Conservation (phyloP, 2,113 vertebrate genomes). For the Aptenodytes patagonicus region DNA sequence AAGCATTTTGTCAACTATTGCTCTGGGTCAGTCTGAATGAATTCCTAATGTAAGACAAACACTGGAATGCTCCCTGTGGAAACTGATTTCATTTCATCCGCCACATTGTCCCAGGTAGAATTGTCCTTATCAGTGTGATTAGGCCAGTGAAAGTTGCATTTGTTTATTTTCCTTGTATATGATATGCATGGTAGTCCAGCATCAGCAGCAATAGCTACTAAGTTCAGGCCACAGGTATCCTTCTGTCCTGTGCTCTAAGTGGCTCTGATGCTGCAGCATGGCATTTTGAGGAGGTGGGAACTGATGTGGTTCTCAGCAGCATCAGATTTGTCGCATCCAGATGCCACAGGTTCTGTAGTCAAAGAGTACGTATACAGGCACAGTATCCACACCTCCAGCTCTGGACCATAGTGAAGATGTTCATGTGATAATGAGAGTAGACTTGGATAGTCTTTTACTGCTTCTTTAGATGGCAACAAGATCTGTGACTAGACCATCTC, state of each 20-base stretch:
- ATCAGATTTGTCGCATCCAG: background rate
- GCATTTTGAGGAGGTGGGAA: background rate
- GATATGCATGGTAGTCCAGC: background rate
- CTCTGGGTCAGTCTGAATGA: background rate
- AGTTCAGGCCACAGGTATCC: background rate
- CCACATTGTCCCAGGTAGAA: background rate
- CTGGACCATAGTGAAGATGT: background rate
- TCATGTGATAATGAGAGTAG: background rate
- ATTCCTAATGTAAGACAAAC: background rate
- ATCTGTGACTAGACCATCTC: background rate
- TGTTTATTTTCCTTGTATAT: background rate
- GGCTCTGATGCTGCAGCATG: fast-evolving
- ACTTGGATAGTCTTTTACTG: background rate
- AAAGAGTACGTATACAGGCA: background rate
- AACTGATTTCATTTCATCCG: background rate
- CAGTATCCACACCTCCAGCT: background rate
- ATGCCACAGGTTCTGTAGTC: background rate
- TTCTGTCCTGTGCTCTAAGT: background rate
- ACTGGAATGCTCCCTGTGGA: background rate
- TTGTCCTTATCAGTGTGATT: background rate
- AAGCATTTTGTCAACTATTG: background rate
- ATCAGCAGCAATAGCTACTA: background rate
- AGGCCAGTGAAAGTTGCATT: background rate
- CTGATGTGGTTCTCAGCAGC: background rate
- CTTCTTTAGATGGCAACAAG: background rate